phyloP scores from a whole-genome alignment of 2,888 invertebrate species.

The Furcula furcula region DNA sequence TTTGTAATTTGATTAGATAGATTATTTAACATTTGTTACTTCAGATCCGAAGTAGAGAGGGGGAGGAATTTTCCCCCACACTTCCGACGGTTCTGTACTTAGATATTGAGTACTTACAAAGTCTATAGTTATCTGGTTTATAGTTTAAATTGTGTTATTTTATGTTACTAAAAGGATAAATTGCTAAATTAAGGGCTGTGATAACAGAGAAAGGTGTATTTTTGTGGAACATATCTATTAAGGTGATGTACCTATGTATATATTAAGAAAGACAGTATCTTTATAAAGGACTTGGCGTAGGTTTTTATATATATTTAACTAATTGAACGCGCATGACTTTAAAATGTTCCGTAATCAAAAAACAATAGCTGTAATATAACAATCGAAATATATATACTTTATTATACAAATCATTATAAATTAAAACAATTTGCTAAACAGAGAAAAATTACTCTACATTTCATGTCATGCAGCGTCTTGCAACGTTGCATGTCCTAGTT shows the following conservation, averaged over 20 bases:
- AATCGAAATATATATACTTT: too few species aligned
- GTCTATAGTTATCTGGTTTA: conserved; percentile 49
- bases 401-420: too few species aligned
- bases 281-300: conserved; percentile 25
- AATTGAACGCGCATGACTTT: conserved; percentile 12
- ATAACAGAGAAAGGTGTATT: conserved; percentile 64
- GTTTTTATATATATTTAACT: conserved; percentile 19
- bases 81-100: conserved; percentile 22
- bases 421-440: not conserved
- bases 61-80: not conserved
- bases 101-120: conserved; percentile 51
- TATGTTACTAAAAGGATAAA: conserved; percentile 49
- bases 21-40: conserved; percentile 37
- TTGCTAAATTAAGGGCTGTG: conserved; percentile 72
- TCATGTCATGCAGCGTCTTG: not conserved
- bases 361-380: not conserved
- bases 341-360: conserved; percentile 24
- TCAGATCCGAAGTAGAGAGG: conserved; percentile 17
- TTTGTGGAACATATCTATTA: conserved; percentile 57
- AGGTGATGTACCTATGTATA: conserved; percentile 35
- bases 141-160: conserved; percentile 66
- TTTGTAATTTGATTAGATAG: conserved; percentile 29
- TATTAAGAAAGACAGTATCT: conserved; percentile 33
- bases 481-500: not conserved
- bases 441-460: not conserved